A percentile compares a stretch with the other conserved stretches of the same genome.
Conservation (phyloP, 2,888 invertebrate species). For the Drosophila imparisetae region DNA sequence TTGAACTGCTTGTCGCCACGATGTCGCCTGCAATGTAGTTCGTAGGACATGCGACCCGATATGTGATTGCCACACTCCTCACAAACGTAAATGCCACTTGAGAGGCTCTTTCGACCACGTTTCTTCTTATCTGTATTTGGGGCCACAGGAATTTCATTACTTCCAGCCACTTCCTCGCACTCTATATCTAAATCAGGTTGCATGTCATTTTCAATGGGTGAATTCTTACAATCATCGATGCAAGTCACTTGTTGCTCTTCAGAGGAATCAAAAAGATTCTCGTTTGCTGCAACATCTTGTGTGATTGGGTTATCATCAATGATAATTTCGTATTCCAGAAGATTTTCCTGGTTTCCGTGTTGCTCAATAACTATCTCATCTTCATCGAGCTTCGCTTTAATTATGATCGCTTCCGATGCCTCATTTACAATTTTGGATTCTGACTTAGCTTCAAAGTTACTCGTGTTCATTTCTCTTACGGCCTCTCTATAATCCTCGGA, state of each 20-base stretch:
- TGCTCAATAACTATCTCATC: constrained; percentile 9
- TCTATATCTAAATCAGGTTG: constrained; percentile 23
- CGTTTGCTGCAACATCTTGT: constrained; percentile 7
- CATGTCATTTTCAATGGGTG: not conserved
- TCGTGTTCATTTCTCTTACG: constrained; percentile 13
- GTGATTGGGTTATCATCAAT: constrained; percentile 28
- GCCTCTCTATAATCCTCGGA: constrained; percentile 33
- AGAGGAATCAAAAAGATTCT: not conserved
- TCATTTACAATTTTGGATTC: constrained; percentile 10
- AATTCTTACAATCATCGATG: constrained; percentile 3
- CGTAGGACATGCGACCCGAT: constrained; percentile 64
- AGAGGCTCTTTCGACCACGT: constrained; percentile 35
- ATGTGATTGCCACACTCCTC: constrained; percentile 69
- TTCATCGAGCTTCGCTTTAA: constrained; percentile 1
- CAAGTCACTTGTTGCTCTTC: constrained; percentile 6
- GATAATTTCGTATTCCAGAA: constrained; percentile 41
- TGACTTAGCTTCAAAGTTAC: not conserved
- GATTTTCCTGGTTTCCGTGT: constrained; percentile 4
- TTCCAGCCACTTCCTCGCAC: constrained; percentile 18
- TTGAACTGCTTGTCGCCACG: constrained; percentile 68
- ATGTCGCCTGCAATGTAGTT: constrained; percentile 70
- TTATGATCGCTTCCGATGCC: constrained; percentile 2
- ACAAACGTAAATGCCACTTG: constrained; percentile 51
- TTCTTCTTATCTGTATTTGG: constrained; percentile 23
- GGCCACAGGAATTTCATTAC: constrained; percentile 18